Conservation (phyloP, 1,140 invertebrate species). For the Drosophila bocqueti region DNA sequence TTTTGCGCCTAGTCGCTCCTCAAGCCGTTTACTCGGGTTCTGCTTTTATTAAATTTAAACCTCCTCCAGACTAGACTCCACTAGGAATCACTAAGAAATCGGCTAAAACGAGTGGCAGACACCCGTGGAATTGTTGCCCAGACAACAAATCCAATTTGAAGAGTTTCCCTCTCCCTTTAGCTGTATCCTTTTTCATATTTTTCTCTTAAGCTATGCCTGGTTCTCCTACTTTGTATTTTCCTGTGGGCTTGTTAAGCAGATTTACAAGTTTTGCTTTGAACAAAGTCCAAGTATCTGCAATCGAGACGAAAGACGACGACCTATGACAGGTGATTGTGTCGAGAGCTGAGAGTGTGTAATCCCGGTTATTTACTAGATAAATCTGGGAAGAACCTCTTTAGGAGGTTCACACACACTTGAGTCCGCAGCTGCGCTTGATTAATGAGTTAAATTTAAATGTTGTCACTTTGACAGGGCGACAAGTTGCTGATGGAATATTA, state of each 20-base stretch:
- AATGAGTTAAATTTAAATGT: conserved; percentile 37
- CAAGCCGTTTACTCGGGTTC: conserved; percentile 25
- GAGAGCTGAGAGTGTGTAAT: conserved; percentile 27
- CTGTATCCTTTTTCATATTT: conserved; percentile 18
- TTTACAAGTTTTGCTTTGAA: conserved; percentile 32
- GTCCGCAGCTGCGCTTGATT: conserved; percentile 24
- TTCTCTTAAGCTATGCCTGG: neutral
- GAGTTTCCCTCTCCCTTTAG: conserved; percentile 33
- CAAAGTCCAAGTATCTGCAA: conserved; percentile 4
- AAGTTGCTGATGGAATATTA: conserved; percentile 28
- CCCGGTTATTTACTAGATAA: conserved; percentile 36
- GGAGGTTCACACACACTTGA: neutral
- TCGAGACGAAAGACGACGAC: conserved; percentile 5
- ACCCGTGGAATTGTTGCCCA: conserved; percentile 45
- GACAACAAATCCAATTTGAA: conserved; percentile 76
- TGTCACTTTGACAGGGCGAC: conserved; percentile 32
- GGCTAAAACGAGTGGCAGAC: conserved; percentile 40
- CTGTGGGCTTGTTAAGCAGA: conserved; percentile 29
- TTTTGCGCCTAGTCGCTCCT: neutral
- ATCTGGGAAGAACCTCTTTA: conserved; percentile 29
- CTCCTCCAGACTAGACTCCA: conserved; percentile 31
- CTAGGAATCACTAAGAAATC: conserved; percentile 36
- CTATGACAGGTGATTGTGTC: conserved; percentile 39
- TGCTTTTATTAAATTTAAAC: conserved; percentile 76
- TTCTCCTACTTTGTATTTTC: neutral